Conservation (phyloP, 2,888 invertebrate species). For the Leucozona laternaria region DNA sequence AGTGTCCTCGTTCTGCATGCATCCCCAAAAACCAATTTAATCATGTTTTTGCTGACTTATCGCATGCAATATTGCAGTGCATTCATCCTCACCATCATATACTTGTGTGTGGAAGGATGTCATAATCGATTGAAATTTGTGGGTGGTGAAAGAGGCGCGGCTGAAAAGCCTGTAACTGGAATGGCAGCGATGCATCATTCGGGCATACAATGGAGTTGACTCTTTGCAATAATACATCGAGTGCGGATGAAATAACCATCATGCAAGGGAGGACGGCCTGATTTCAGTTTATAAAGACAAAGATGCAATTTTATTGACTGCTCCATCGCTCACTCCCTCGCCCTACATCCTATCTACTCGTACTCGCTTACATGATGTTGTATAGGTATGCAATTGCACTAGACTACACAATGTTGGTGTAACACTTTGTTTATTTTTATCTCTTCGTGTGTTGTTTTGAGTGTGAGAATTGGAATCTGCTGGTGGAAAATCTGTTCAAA, state of each 20-base stretch:
- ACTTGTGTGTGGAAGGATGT: slow-evolving; percentile 33
- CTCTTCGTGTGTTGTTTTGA: slow-evolving; percentile 30
- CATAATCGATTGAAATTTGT: slow-evolving; percentile 66
- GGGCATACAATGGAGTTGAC: slow-evolving; percentile 55
- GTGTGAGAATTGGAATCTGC: slow-evolving; percentile 31
- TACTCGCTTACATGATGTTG: slow-evolving; percentile 10
- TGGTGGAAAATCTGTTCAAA: not conserved
- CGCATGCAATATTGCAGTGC: slow-evolving; percentile 73
- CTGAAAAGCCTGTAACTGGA: not conserved
- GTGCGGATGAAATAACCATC: slow-evolving; percentile 13
- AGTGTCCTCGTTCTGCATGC: slow-evolving; percentile 26
- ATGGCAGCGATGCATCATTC: slow-evolving; percentile 67
- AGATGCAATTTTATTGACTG: slow-evolving; percentile 69
- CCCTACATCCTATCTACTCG: not conserved
- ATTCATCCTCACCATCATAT: slow-evolving; percentile 34
- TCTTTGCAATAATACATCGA: slow-evolving; percentile 44
- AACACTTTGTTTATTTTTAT: slow-evolving; percentile 46
- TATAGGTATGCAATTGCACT: slow-evolving; percentile 37
- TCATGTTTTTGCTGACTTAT: slow-evolving; percentile 75
- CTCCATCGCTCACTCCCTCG: slow-evolving; percentile 18
- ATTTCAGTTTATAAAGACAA: slow-evolving; percentile 64
- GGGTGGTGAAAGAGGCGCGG: slow-evolving; percentile 11
- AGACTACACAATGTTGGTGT: not conserved
- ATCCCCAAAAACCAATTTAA: slow-evolving; percentile 71
- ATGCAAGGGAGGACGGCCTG: slow-evolving; percentile 24